Conservation (phyloP, 1,140 invertebrate genomes). For the Dufourea novaeangliae region DNA sequence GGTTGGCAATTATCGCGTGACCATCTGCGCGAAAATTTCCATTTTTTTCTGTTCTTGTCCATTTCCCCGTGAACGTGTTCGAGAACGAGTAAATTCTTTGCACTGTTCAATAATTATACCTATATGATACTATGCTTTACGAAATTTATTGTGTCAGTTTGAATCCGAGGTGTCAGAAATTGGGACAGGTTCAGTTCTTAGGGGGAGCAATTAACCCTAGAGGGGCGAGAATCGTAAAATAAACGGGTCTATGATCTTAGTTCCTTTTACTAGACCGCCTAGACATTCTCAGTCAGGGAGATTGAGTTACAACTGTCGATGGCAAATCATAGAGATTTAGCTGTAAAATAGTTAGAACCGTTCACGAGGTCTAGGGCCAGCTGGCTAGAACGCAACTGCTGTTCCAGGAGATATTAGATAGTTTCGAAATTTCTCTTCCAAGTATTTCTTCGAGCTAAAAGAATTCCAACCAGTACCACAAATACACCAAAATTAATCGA, state of each 20-base stretch:
- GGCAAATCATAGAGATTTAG: conserved; percentile 68
- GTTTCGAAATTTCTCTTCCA: neutral
- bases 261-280: neutral
- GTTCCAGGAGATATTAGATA: conserved; percentile 26
- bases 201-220: neutral
- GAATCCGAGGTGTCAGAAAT: too few relatives aligned
- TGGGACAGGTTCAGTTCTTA: neutral
- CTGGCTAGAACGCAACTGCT: conserved; percentile 33
- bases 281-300: neutral
- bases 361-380: conserved; percentile 47
- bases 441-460: too few relatives aligned
- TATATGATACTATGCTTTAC: neutral
- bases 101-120: neutral
- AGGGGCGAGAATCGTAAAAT: conserved; percentile 22
- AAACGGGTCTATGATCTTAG: neutral
- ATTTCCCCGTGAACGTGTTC: neutral
- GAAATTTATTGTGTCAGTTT: neutral
- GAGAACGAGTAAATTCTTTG: neutral
- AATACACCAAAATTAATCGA: neutral
- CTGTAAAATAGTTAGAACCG: too few relatives aligned
- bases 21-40: neutral
- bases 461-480: too few relatives aligned
- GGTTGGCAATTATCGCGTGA: conserved; percentile 25
- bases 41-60: neutral
- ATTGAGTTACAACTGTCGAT: conserved; percentile 71